Base-by-base conservation (phyloP, 1,140 invertebrate species). In the Epicauta chinensis region DNA sequence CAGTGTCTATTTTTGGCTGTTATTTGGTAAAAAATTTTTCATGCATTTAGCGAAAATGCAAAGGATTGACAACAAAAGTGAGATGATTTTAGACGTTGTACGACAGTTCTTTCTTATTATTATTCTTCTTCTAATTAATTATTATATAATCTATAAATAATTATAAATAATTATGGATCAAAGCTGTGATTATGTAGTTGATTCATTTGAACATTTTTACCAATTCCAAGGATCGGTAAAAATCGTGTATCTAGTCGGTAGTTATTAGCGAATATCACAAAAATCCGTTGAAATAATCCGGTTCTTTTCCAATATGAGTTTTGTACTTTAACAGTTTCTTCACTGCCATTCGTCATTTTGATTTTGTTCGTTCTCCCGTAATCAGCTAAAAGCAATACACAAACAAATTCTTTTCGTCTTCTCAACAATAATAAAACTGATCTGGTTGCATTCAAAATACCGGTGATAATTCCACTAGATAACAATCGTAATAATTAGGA, bases 41-140 rank as follows among this genome's bases (percentile, higher is more conserved):
- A 58, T 63, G 65, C 61, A 66, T 62, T 67, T 63, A 50, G 55
- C 16, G 50, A 67, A n/a, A n/a, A 66, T 65, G 62, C 65, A 52
- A 64, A 59, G 62, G 66, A 68, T 67, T 63, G 68, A 70, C 68
- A 70, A 67, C 65, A 70, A 70, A 70, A 70, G 68, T 70, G 68
- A 70, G 68, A 70, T 66, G 66, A 60, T 56, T 65, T 68, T 68
- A 70, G 68, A 67, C 53, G 55, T 56, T 63, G 60, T 69, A 67
- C 58, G 61, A 66, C 58, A 37, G 30, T 43, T 51, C 39, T 45
- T 53, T 50, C 34, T 53, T 59, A 4, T n/a, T n/a, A 34, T n/a
- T n/a, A 34, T n/a, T n/a, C 10, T 7, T 16, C 16, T 34, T n/a
- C 14, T 47, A 34, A 10, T 36, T 47, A 16, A 15, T 16, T 30